Base-by-base conservation (phyloP, 2,797 vertebrate species). In the Lithobates sylvaticus region DNA sequence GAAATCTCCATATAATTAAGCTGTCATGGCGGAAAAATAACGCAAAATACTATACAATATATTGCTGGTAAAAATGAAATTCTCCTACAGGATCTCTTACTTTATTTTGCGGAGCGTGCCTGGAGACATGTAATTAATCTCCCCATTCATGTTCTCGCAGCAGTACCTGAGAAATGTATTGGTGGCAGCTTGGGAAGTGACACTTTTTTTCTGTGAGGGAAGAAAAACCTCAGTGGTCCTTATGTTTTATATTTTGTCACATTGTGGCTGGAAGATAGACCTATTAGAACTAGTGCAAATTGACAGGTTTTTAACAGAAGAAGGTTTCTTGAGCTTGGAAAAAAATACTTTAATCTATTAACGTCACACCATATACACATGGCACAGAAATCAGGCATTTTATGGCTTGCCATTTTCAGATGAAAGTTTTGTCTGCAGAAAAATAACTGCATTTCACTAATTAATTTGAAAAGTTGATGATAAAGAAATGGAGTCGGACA, bases 61-160 rank as follows among this genome's bases (percentile, higher is more conserved):
- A 69, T 23, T 15, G 27, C 16, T 29, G 34, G 23, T 73, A 73
- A 61, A 73, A 82, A 65, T 42, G 15, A 82, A 82, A 71, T 64
- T 74, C 32, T 21, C 54, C 80, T 44, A 27, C 54, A 42, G 75
- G 44, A 73, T 74, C 72, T 67, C 58, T 67, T 70, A 61, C 75
- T 84, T 76, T 69, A 72, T 85, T 78, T 44, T 73, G 69, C 10
- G 10, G 36, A 67, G 54, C n/a, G 26, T 67, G 83, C 69, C 54
- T 23, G 34, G 7, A 79, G 83, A 78, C 70, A 65, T 79, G 69
- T 79, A 85, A 85, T 85, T 85, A 85, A 85, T 85, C 83, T 79
- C 36, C 64, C 83, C 70, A 85, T 85, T 79, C 83, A 79, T 74
- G 69, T 73, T 65, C 34, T 65, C 36, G 54, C 64, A 85, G 83